These are phyloP conservation scores for Gymnarchus niloticus DNA, from an alignment of 2,113 vertebrate genomes.

Conservation along the genomic window DNA sequence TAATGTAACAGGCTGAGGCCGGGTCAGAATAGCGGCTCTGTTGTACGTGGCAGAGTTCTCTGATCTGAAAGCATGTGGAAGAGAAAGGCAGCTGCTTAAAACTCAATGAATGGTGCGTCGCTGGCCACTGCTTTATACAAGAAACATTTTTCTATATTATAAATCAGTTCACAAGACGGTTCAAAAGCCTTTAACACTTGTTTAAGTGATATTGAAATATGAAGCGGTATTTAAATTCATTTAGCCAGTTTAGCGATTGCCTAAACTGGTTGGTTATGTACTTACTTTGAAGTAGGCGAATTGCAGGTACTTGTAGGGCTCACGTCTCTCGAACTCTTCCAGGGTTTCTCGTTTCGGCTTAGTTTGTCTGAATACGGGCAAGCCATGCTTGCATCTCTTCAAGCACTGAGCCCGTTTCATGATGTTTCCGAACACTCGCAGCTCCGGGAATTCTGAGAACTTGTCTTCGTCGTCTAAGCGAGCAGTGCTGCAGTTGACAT, in stretches of 20 bases:
- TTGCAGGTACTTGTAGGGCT: constrained; percentile 91
- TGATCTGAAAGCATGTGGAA: neutral
- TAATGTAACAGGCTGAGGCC: too few species aligned
- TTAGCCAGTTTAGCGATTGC: neutral
- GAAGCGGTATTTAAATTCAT: too few species aligned
- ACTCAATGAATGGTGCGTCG: neutral
- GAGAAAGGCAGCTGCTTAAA: neutral
- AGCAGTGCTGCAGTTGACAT: constrained; percentile 84
- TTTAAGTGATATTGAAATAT: too few species aligned
- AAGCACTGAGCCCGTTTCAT: constrained; percentile 83
- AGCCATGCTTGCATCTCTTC: constrained; percentile 88
- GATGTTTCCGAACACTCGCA: constrained; percentile 75
- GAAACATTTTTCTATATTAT: neutral
- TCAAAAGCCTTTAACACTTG: too few species aligned
- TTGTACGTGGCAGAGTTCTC: neutral
- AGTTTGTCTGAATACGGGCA: constrained; percentile 91
- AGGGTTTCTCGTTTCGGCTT: constrained; percentile 81
- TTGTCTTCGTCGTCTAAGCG: constrained; percentile 49
- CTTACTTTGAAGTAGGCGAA: constrained; percentile 94
- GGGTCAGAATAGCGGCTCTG: neutral
- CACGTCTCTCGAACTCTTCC: constrained; percentile 78
- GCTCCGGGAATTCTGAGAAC: constrained; percentile 66
- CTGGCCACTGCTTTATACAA: neutral
- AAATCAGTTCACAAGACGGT: neutral
- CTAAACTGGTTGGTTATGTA: neutral